These are phyloP conservation scores for Macroglossus sobrinus DNA, from an alignment of 2,113 vertebrate species.

Conservation along the genomic window DNA sequence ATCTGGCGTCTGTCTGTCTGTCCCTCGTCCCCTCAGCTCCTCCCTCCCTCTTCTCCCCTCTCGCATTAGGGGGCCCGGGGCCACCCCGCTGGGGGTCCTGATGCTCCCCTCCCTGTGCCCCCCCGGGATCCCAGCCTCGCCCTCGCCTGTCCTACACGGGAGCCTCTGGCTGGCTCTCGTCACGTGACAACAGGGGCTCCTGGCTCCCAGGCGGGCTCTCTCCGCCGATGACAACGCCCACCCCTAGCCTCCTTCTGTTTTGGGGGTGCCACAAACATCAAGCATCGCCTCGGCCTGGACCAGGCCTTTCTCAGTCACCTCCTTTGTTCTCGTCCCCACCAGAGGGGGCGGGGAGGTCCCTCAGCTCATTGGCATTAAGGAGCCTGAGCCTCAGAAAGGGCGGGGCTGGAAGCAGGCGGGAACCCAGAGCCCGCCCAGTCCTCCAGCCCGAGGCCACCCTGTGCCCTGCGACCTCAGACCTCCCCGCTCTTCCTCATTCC, in stretches of 20 bases:
- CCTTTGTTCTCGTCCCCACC: not conserved
- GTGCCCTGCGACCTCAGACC: too few relatives aligned
- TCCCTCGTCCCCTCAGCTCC: not conserved
- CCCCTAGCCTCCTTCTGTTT: accelerated
- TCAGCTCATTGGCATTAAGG: not conserved
- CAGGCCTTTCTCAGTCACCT: not conserved
- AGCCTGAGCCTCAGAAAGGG: not conserved
- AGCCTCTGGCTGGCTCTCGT: not conserved
- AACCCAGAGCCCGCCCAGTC: not conserved
- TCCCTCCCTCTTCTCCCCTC: not conserved
- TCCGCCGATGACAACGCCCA: accelerated
- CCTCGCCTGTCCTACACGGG: accelerated
- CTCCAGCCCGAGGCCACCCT: too few relatives aligned
- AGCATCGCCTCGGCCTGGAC: accelerated
- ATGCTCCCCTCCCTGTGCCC: not conserved
- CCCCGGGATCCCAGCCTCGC: not conserved
- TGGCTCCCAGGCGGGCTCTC: not conserved
- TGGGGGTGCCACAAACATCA: not conserved
- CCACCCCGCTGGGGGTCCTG: too few relatives aligned
- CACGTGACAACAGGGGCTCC: accelerated
- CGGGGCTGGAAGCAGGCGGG: too few relatives aligned
- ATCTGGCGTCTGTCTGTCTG: not conserved
- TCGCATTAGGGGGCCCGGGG: not conserved
- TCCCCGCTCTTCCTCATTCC: too few relatives aligned
- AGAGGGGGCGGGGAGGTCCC: too few relatives aligned